These are phyloP conservation scores for Trachelus troglodyta DNA, from an alignment of 2,888 invertebrate species.

Conservation along the genomic window DNA sequence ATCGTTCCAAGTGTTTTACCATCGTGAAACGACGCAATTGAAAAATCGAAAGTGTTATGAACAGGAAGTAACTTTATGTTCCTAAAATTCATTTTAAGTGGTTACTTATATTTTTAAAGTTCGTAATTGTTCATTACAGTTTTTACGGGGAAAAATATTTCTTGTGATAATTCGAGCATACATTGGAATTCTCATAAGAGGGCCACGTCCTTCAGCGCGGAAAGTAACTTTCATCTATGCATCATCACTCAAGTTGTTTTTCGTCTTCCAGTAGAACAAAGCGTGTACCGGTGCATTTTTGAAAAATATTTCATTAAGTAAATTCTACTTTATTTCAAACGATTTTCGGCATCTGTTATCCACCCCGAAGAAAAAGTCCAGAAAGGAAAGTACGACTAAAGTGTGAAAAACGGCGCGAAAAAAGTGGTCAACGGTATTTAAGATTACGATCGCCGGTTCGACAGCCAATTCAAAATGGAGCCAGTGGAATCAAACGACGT, in stretches of 20 bases:
- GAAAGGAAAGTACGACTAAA: neutral
- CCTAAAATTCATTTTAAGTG: neutral
- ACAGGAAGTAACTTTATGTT: neutral
- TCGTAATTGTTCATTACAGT: slow-evolving; percentile 1
- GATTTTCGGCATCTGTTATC: neutral
- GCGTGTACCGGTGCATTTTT: neutral
- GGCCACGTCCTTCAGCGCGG: slow-evolving; percentile 25
- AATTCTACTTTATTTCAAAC: neutral
- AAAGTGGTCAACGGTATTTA: neutral
- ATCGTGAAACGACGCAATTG: neutral
- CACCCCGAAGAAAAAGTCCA: neutral
- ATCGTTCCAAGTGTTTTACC: neutral
- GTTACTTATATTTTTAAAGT: slow-evolving; percentile 11
- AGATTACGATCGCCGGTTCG: neutral
- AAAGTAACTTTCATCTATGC: slow-evolving; percentile 47
- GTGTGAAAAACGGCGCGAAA: neutral
- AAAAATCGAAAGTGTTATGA: neutral
- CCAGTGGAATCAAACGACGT: neutral
- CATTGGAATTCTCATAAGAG: neutral
- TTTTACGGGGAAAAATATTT: neutral
- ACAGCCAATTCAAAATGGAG: neutral
- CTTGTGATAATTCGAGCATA: neutral
- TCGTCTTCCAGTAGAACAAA: slow-evolving; percentile 23
- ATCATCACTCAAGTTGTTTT: slow-evolving; percentile 25
- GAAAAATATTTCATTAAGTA: slow-evolving; percentile 9